phyloP scores from a whole-genome alignment of 2,888 invertebrate genomes.

The Phyto melanocephala region DNA sequence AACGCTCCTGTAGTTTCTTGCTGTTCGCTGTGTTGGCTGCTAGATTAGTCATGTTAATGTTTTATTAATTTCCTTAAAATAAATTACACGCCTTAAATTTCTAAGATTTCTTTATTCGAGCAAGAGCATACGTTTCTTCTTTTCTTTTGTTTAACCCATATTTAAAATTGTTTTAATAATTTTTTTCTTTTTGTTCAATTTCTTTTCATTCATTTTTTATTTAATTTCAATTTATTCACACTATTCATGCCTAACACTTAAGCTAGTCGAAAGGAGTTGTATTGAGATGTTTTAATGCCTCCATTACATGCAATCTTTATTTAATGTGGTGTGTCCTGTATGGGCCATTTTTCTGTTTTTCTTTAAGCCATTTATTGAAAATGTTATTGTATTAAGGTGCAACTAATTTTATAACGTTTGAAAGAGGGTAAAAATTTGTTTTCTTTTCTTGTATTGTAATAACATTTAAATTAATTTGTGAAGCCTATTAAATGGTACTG shows the following conservation, averaged over 20 bases:
- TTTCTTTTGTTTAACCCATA: not conserved
- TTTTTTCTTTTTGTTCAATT: not conserved
- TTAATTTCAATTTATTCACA: conserved; percentile 46
- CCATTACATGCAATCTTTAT: conserved; percentile 39
- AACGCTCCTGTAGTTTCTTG: not conserved
- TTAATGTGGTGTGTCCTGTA: not conserved
- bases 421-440: not conserved
- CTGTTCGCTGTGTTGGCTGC: not conserved
- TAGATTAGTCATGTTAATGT: conserved; percentile 42
- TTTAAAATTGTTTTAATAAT: not conserved
- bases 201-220: conserved; percentile 25
- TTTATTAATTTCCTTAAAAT: conserved; percentile 43
- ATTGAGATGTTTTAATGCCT: conserved; percentile 3
- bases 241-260: conserved; percentile 9
- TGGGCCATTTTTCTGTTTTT: not conserved
- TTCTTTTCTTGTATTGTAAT: not conserved
- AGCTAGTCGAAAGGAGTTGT: not conserved
- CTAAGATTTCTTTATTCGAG: not conserved
- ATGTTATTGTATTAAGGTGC: not conserved
- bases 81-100: conserved; percentile 51
- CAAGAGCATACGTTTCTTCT: not conserved
- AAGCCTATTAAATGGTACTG: not conserved
- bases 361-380: not conserved
- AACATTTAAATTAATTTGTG: not conserved
- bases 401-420: not conserved